Conservation (phyloP, 2,113 vertebrate genomes). For the Tiliqua scincoides region DNA sequence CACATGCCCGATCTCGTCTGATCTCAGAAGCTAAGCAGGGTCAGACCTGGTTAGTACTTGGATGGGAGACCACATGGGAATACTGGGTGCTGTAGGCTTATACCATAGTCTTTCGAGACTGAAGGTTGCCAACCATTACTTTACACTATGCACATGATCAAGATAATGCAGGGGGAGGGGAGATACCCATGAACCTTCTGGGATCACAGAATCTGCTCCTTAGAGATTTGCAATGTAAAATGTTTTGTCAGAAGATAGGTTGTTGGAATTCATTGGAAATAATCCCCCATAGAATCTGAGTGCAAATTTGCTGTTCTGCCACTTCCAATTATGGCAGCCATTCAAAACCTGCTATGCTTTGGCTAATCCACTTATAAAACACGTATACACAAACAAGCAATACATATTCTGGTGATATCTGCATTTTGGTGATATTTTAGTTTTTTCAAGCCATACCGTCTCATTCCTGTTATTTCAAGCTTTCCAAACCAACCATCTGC, state of each 20-base stretch:
- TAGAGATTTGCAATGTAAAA: background rate
- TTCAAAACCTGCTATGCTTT: background rate
- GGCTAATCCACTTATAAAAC: background rate
- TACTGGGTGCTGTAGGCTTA: too few species aligned
- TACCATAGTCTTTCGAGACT: too few species aligned
- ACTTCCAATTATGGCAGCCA: background rate
- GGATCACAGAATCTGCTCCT: background rate
- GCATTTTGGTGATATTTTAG: background rate
- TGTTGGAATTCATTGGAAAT: background rate
- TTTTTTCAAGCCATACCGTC: background rate
- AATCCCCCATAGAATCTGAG: background rate
- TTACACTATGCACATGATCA: background rate
- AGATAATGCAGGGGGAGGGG: background rate
- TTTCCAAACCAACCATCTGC: background rate
- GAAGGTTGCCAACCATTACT: too few species aligned
- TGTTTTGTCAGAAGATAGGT: background rate
- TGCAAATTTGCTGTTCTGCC: background rate
- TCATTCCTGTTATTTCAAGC: background rate
- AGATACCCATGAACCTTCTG: background rate
- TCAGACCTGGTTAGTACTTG: too few species aligned
- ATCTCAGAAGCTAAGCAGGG: too few species aligned
- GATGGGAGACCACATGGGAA: too few species aligned
- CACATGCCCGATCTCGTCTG: too few species aligned
- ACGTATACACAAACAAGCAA: background rate
- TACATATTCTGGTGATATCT: background rate